These are phyloP conservation scores for Nomada fucata DNA, from an alignment of 2,888 invertebrate species.

Conservation along the genomic window DNA sequence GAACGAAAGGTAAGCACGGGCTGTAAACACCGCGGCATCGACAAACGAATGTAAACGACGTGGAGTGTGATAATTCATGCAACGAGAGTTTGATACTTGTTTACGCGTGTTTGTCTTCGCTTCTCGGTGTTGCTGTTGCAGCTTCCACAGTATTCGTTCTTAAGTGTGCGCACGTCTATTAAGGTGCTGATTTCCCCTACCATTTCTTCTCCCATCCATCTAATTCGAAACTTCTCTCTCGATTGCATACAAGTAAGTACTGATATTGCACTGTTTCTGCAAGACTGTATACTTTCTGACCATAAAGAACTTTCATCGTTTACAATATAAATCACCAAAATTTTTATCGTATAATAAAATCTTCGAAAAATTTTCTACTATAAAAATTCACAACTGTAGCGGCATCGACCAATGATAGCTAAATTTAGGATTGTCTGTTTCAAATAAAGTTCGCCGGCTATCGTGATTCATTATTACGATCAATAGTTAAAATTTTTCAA, in stretches of 20 bases:
- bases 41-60: slow-evolving; percentile 73
- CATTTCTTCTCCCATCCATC: not conserved
- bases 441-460: no score
- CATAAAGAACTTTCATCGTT: no score
- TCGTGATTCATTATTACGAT: no score
- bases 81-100: slow-evolving; percentile 73
- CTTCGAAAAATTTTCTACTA: no score
- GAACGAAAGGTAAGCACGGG: slow-evolving; percentile 59
- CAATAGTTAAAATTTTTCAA: no score
- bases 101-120: slow-evolving; percentile 68
- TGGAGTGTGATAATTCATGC: slow-evolving; percentile 67
- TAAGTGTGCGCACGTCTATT: slow-evolving; percentile 22
- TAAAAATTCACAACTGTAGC: no score
- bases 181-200: not conserved
- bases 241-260: no score
- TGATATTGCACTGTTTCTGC: not conserved
- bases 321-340: no score
- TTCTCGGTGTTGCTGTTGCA: slow-evolving; percentile 51
- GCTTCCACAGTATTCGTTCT: slow-evolving; percentile 25
- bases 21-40: slow-evolving; percentile 54
- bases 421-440: no score
- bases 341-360: no score
- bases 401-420: no score
- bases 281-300: no score
- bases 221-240: not conserved